Base-by-base conservation (phyloP, 2,888 invertebrate genomes). In the Sminthurinus aureus region DNA sequence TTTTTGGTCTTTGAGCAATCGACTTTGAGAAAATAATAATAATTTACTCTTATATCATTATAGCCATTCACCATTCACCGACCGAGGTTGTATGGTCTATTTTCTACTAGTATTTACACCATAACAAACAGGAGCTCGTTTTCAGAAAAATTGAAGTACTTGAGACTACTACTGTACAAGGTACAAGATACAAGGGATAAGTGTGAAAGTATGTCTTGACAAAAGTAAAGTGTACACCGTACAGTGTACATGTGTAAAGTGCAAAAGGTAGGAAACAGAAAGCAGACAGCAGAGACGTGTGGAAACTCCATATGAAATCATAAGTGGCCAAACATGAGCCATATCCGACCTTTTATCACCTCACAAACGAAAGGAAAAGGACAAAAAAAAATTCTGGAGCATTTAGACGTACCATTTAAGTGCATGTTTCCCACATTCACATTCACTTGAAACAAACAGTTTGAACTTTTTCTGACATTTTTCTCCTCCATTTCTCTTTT, bases 11-110 rank as follows among this genome's bases (percentile, higher is more conserved):
- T 24, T 67, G 4, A 67, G 20, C 12, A 71, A 71, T 71, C 71
- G 71, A 71, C 71, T 22, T 24, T 71, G 50, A 76, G 58, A 52
- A 76, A 76, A 76, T 38, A 24, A 76, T 76, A 51, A 76, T 76
- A 76, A 76, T 76, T 76, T 76, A 58, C 76, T 52, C 50, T 76
- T 52, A n/a, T n/a, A 76, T 73, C 24, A 22, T 73, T 24, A 38
- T 38, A 38, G n/a, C n/a, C n/a, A n/a, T n/a, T n/a, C n/a, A n/a
- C n/a, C n/a, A n/a, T n/a, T n/a, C n/a, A n/a, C n/a, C n/a, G n/a
- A n/a, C n/a, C 38, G 6, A 38, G 38, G 6, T 38, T 38, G 38
- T 38, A n/a, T n/a, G 1, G 38, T 38, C 3, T 38, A 38, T 38
- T 38, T 38, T 6, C n/a, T n/a, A n/a, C n/a, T n/a, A n/a, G n/a